These are phyloP conservation scores for Tigriopus californicus DNA, from an alignment of 2,888 invertebrate species.

Conservation along the genomic window DNA sequence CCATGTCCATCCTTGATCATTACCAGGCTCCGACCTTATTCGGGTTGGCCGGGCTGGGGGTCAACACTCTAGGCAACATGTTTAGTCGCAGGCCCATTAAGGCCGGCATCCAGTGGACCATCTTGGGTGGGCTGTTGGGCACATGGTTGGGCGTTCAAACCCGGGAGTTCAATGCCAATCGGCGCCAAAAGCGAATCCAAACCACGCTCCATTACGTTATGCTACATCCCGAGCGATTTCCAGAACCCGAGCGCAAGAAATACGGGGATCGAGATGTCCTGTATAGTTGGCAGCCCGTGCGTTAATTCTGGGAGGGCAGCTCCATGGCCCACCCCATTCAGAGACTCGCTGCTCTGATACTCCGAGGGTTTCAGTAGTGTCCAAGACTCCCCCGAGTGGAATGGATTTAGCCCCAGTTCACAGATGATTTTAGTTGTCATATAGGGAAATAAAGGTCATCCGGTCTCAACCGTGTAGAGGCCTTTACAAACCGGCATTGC, in stretches of 20 bases:
- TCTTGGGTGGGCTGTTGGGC: not conserved
- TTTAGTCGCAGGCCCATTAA: not conserved
- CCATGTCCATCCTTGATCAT: not conserved
- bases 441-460: no score
- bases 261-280: not conserved
- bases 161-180: not conserved
- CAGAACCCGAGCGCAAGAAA: slow-evolving; percentile 6
- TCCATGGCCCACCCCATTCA: no score
- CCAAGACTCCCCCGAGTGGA: no score
- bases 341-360: no score
- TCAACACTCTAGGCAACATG: not conserved
- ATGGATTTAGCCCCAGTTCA: no score
- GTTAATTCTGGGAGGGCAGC: no score
- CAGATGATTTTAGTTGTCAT: no score
- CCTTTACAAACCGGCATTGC: no score
- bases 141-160: not conserved
- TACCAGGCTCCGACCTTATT: not conserved
- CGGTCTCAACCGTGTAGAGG: no score
- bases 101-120: not conserved
- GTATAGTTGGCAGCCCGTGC: not conserved
- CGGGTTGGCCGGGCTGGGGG: not conserved
- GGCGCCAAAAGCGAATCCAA: not conserved
- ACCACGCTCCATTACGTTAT: not conserved
- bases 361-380: no score
- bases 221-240: slow-evolving; percentile 1